Base-by-base conservation (phyloP, 2,888 invertebrate species). In the Rhorus exstirpatorius region DNA sequence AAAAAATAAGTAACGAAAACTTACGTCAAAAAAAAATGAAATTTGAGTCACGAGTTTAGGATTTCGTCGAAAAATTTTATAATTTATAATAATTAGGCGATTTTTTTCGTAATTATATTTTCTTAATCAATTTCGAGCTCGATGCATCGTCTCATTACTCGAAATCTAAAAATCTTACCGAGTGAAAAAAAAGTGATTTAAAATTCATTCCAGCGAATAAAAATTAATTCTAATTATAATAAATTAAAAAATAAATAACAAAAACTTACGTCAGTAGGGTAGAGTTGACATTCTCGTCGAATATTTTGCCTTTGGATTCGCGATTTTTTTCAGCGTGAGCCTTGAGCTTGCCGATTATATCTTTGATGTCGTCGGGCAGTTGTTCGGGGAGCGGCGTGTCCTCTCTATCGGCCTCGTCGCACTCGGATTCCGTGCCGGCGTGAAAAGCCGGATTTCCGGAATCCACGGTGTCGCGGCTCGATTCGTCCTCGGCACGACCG, bases 301-400 rank as follows among this genome's bases (percentile, higher is more conserved):
- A 95, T 87, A 94, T 94, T 90, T 94, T 94, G 83, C 92, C 93
- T 88, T 94, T 94, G 72, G 93, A 94, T 83, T 94, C 94, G 86
- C 91, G 93, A 41, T 91, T 87, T 76, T 87, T 88, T 78, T 90
- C 91, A 0, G 92, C 91, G 46, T 90, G 90, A 84, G 88, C 86
- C 87, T 94, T 94, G 46, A 94, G 89, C 77, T 92, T 91, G 68
- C 91, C 92, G 70, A 94, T 92, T 31, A 93, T 90, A 61, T 93
- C 93, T 82, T 92, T 92, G 72, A 94, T 89, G 46, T 93, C 93
- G 44, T 93, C 91, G 6, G 94, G 93, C 79, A 94, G 90, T 79
- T 91, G 91, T 0, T 93, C 92, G 4, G 94, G 94, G 61, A 94
- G 89, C 19, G 91, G 91, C 14, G 91, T 89, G 65, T 92, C 92